A percentile compares a stretch with the other conserved stretches of the same genome.
These are phyloP conservation scores for Glomeris marginata DNA, from an alignment of 2,888 invertebrate species.

Conservation along the genomic window DNA sequence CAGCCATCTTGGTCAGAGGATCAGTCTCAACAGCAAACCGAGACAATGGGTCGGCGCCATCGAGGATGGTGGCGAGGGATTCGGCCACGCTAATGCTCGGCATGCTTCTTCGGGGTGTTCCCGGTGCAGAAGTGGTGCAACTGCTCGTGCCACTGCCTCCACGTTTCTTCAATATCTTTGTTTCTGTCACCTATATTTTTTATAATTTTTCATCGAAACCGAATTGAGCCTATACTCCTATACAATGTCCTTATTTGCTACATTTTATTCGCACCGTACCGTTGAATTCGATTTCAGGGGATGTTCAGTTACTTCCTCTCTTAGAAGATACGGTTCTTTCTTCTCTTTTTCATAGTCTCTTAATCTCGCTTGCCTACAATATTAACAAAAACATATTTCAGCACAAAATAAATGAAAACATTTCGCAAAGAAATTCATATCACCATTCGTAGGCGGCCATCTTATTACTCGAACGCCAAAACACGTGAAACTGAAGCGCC, in stretches of 20 bases:
- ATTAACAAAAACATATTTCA: neutral
- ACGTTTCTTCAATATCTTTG: constrained; percentile 18
- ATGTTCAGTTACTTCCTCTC: constrained; percentile 24
- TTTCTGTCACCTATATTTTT: constrained; percentile 24
- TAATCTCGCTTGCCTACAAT: constrained; percentile 22
- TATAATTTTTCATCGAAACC: too few relatives aligned
- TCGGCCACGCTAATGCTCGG: constrained; percentile 15
- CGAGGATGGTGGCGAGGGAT: constrained; percentile 37
- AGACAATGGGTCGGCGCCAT: constrained; percentile 57
- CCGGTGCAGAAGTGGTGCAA: constrained; percentile 17
- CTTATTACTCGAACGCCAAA: too few relatives aligned
- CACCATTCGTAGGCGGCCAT: too few relatives aligned
- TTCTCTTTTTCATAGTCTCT: constrained; percentile 25
- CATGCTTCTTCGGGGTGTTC: constrained; percentile 19
- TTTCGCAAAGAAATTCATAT: too few relatives aligned
- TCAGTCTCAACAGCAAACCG: constrained; percentile 47
- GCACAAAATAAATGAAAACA: too few relatives aligned
- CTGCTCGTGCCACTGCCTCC: constrained; percentile 17
- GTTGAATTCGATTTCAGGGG: constrained; percentile 24
- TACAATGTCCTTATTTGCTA: too few relatives aligned
- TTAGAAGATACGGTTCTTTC: constrained; percentile 16
- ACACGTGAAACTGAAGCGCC: too few relatives aligned
- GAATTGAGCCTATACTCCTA: too few relatives aligned
- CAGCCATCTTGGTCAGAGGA: constrained; percentile 36
- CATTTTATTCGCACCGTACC: too few relatives aligned